These are phyloP conservation scores for Cirrhinus mrigala DNA, from an alignment of 2,797 vertebrate species.

Conservation along the genomic window DNA sequence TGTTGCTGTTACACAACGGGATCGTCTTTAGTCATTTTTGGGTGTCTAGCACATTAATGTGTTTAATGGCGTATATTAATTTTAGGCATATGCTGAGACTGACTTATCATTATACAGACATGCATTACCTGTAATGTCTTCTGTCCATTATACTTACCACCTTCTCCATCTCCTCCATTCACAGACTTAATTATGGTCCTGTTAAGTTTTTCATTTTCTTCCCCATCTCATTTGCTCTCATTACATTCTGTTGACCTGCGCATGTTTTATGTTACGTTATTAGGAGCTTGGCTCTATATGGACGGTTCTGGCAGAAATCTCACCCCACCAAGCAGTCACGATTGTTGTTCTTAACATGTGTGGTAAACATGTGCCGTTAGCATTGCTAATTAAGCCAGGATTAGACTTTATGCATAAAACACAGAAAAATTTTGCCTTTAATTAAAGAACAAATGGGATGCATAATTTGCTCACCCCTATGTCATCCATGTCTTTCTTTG, in stretches of 20 bases:
- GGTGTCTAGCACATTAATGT: constrained; percentile 16
- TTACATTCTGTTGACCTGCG: neutral
- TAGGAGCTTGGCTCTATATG: constrained; percentile 5
- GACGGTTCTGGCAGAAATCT: neutral
- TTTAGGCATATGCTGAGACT: constrained; percentile 12
- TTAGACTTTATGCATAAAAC: neutral
- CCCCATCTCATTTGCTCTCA: neutral
- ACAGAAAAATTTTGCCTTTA: neutral
- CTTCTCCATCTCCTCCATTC: constrained; percentile 35
- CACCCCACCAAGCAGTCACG: neutral
- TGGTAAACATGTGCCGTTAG: neutral
- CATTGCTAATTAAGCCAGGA: neutral
- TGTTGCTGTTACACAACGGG: neutral
- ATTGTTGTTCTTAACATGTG: neutral
- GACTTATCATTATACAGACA: constrained; percentile 26
- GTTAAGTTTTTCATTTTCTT: constrained; percentile 27
- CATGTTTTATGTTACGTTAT: constrained; percentile 2
- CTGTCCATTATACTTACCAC: constrained; percentile 23
- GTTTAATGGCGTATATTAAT: constrained; percentile 19
- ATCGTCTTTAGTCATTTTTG: neutral
- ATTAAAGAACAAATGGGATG: neutral
- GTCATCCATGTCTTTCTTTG: too few species aligned
- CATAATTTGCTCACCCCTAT: too few species aligned
- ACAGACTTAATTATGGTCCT: constrained; percentile 32
- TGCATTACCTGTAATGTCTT: constrained; percentile 35